Conservation (phyloP, 2,113 vertebrate species). For the Tichodroma muraria region DNA sequence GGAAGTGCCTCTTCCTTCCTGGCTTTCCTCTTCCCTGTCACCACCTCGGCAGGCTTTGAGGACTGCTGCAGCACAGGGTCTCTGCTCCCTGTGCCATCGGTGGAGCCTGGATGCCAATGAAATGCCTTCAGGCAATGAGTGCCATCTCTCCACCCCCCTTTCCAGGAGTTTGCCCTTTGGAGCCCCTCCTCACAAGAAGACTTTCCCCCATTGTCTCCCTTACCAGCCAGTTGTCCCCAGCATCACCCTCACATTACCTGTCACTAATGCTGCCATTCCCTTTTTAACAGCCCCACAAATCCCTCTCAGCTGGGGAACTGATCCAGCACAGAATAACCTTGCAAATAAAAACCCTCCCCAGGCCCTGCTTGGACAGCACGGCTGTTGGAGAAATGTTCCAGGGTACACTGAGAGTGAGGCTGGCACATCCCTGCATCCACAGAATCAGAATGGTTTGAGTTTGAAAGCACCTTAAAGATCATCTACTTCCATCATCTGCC, state of each 20-base stretch:
- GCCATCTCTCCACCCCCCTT: background rate
- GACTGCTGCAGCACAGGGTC: background rate
- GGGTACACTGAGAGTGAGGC: background rate
- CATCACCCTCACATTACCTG: background rate
- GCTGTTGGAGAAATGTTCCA: accelerated
- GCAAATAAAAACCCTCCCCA: background rate
- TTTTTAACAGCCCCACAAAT: background rate
- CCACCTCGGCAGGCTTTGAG: background rate
- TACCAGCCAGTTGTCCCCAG: background rate
- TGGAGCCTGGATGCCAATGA: background rate
- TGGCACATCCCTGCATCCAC: background rate
- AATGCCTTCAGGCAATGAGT: background rate
- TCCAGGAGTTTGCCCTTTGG: background rate
- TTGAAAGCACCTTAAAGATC: background rate
- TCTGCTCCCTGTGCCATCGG: background rate
- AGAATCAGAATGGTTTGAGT: background rate
- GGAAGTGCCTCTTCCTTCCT: background rate
- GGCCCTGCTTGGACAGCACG: background rate
- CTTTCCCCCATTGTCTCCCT: background rate
- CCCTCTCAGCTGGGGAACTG: background rate
- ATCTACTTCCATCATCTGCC: background rate
- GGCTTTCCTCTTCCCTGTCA: background rate
- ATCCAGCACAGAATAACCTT: background rate
- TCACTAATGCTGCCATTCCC: background rate
- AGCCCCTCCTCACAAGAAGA: background rate